Base-by-base conservation (phyloP, 2,113 vertebrate genomes). In the Cariama cristata region DNA sequence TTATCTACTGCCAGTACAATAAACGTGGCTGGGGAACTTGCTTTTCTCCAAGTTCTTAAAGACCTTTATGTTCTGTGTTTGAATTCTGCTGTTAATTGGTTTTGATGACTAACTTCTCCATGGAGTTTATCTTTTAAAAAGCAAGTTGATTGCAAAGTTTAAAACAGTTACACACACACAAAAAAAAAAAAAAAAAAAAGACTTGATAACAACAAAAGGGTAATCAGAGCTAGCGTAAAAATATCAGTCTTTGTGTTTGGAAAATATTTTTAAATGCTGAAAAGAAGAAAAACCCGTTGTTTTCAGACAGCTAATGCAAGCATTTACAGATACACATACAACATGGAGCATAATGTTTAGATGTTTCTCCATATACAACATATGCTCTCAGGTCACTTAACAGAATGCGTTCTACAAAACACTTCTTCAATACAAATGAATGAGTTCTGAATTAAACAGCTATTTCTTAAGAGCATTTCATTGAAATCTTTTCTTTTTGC, bases 361-460 rank as follows among this genome's bases (percentile, higher is more conserved):
- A 98, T 98, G 97, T 98, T 98, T 98, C 97, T 97, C 96, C 55
- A 21, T 98, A 98, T 98, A 98, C 98, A 98, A 98, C 98, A 98
- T 98, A 98, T 98, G 98, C 97, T 98, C 95, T 96, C 97, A 97
- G 98, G 98, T 98, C 98, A 98, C 98, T 98, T 98, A 98, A 98
- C 98, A 98, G 98, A 98, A 98, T 98, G 98, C 97, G 93, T 98
- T 97, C 96, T 97, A 91, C 97, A 94, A 97, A 98, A 98, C 90
- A 91, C 97, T 98, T 95, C 98, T 97, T 98, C 98, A 98, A 98
- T 98, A 98, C 97, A 98, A 98, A 98, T 98, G 98, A 98, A 98
- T 97, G 97, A 98, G 97, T 98, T 97, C 97, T 96, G 98, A 98
- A 97, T 98, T 98, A 98, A 98, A 97, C 93, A 98, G 98, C 97